These are phyloP conservation scores for Cordilura impudica DNA, from an alignment of 2,888 invertebrate genomes.

Conservation along the genomic window DNA sequence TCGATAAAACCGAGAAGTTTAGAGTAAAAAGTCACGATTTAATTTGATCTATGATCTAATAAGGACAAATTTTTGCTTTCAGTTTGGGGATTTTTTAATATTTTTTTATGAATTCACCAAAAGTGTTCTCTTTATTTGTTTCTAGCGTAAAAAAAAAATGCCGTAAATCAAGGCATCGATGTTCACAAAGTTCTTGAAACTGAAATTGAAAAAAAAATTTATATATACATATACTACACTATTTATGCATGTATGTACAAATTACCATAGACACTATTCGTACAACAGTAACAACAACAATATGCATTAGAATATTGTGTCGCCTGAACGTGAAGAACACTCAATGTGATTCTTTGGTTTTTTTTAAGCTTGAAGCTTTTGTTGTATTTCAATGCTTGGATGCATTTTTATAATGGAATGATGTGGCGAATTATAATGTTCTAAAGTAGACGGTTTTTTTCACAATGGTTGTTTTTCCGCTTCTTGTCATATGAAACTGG, in stretches of 20 bases:
- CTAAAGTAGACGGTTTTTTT: constrained; percentile 18
- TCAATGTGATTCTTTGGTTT: not conserved
- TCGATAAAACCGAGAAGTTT: no score
- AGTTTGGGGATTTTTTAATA: no score
- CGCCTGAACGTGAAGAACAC: not conserved
- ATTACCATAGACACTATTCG: not conserved
- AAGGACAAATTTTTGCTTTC: no score
- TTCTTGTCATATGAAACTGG: not conserved
- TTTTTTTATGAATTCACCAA: no score
- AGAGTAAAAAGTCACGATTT: no score
- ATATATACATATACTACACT: no score
- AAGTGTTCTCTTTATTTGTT: no score
- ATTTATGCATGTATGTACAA: not conserved
- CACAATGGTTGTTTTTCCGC: not conserved
- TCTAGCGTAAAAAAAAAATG: no score
- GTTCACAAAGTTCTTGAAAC: constrained; percentile 33
- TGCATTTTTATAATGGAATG: constrained; percentile 39
- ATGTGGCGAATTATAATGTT: constrained; percentile 42
- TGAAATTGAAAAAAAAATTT: constrained; percentile 16
- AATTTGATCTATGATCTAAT: no score
- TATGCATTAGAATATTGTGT: not conserved
- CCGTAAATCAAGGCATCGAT: not conserved
- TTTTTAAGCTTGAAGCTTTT: constrained; percentile 7
- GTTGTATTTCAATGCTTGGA: constrained; percentile 36
- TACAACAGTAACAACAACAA: not conserved